Base-by-base conservation (phyloP, 1,140 invertebrate species). In the Leptopilina boulardi region DNA sequence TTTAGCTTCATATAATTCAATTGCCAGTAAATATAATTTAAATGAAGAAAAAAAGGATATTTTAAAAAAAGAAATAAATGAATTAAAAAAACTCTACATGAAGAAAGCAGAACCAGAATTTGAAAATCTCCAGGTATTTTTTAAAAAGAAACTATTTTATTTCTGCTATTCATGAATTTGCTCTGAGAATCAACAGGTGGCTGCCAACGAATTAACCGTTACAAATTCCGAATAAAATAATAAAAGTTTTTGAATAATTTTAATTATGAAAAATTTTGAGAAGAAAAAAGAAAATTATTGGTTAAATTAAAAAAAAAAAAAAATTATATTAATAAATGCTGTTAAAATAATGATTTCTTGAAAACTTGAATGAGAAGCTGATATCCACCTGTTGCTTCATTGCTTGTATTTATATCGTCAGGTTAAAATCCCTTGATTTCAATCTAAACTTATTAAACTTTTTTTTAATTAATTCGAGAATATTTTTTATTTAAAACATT, bases 41-140 rank as follows among this genome's bases (percentile, higher is more conserved):
- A 77, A 87, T 44, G 71, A 38, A 8, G 77, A 84, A 15, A 75
- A 73, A 6, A 9, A 71, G 21, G 42, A 26, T 13, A 15, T 54
- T 9, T 71, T 89, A n/a, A 73, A 79, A 23, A 73, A 23, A n/a
- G 84, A 83, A 56, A 42, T 83, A 23, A 83, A 79, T 56, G 51
- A 79, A 30, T 82, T 89, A 72, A 74, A 71, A 73, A 85, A 77
- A 70, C 71, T 74, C n/a, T 89, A 87, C 70, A 70, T 23, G 30
- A 18, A 51, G 26, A 81, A 71, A 75, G 76, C 79, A 21, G 34
- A 74, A 19, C 70, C 79, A 44, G 66, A 87, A 74, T 83, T 87
- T n/a, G 73, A 75, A 79, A 74, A 34, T 18, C 79, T 89, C 51
- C 34, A 89, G 87, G 88, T 89, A 85, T 81, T 81, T 79, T 66